phyloP scores from a whole-genome alignment of 2,113 vertebrate genomes.

The Leucosticte australis region DNA sequence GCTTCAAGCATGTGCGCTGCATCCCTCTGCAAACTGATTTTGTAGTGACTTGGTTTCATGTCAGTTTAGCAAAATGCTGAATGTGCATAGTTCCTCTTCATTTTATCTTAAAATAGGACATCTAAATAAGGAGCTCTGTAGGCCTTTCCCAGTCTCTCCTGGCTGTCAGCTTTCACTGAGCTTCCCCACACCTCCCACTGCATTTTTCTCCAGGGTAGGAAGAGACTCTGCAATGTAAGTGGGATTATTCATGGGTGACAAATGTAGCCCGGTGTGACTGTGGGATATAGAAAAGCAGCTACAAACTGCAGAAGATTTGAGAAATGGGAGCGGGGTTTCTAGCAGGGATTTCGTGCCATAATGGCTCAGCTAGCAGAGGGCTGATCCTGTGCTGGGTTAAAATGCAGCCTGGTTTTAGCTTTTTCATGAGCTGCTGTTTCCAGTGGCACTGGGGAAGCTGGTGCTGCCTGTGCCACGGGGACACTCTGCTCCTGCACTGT shows the following conservation, averaged over 20 bases:
- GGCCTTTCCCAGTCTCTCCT: constrained; percentile 66
- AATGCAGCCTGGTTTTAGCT: background rate
- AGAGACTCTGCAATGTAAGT: constrained; percentile 58
- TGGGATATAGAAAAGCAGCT: constrained; percentile 33
- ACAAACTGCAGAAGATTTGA: constrained; percentile 14
- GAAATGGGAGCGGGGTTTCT: background rate
- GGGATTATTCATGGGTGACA: constrained; percentile 63
- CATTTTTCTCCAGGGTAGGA: constrained; percentile 64
- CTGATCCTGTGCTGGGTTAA: background rate
- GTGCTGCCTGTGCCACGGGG: background rate
- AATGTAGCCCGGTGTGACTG: constrained; percentile 40
- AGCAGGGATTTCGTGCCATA: background rate
- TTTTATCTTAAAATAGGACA: constrained; percentile 65
- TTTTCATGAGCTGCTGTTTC: background rate
- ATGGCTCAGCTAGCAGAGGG: background rate
- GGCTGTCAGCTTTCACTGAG: constrained; percentile 67
- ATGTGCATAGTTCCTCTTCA: constrained; percentile 53
- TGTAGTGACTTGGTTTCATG: constrained; percentile 46
- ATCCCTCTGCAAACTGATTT: constrained; percentile 32
- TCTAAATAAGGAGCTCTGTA: constrained; percentile 54
- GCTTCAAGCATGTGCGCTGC: background rate
- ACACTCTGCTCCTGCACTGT: background rate
- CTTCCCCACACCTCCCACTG: constrained; percentile 66
- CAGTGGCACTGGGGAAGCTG: background rate
- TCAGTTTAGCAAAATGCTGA: constrained; percentile 63